phyloP scores from a whole-genome alignment of 2,113 vertebrate genomes.

The Petrocephalus zakoni region DNA sequence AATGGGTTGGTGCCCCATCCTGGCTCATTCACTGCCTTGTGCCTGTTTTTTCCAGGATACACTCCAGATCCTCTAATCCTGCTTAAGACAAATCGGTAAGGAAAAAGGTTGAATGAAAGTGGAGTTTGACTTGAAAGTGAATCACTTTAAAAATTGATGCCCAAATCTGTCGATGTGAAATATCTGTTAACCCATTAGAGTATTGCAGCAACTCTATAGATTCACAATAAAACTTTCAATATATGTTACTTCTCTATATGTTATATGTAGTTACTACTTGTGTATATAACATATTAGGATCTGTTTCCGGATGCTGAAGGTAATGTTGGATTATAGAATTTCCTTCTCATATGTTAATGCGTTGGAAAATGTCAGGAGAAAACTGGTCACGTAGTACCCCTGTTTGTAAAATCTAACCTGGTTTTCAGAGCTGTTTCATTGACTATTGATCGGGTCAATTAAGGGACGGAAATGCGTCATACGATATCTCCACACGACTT shows the following conservation, averaged over 20 bases:
- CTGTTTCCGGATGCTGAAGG: background rate
- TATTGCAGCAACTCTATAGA: background rate
- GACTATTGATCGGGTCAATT: background rate
- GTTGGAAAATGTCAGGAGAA: background rate
- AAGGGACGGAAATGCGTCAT: conserved; percentile 3
- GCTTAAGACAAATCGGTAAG: background rate
- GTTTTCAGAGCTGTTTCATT: background rate
- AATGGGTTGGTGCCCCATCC: background rate
- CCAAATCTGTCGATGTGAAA: background rate
- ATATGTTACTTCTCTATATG: background rate
- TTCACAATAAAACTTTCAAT: background rate
- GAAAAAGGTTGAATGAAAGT: background rate
- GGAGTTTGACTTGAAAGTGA: background rate
- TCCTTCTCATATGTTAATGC: background rate
- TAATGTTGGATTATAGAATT: background rate
- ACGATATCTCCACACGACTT: background rate
- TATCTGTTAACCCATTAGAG: background rate
- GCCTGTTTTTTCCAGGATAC: background rate
- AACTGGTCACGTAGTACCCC: background rate
- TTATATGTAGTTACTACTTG: background rate
- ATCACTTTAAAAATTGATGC: background rate
- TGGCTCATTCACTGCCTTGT: background rate
- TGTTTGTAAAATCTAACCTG: background rate
- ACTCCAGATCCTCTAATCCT: background rate
- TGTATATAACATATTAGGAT: background rate